Evolutionary conservation across 2,888 invertebrate species (phyloP).

Genomic region (Esperia sulphurella): DNA sequence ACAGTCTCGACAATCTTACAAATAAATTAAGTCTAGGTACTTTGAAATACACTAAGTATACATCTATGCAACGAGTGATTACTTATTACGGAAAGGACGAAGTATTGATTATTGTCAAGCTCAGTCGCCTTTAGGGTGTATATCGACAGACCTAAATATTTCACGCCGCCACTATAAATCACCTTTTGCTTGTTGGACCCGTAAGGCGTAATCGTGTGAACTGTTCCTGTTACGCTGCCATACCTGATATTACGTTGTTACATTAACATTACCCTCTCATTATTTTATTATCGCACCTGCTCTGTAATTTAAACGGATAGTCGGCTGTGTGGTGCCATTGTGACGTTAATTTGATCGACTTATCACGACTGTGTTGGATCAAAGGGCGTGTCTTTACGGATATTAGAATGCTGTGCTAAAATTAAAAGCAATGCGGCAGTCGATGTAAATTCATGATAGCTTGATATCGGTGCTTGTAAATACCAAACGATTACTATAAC

Average conservation of each 20-base stretch:
- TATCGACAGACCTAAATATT: background rate
- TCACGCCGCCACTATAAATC: conserved; percentile 1
- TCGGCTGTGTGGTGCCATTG: conserved; percentile 22
- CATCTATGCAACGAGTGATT: no score
- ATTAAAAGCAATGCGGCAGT: conserved; percentile 1
- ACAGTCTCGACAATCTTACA: no score
- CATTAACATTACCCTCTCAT: conserved; percentile 37
- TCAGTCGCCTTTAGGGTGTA: background rate
- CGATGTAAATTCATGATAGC: background rate
- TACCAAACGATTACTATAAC: background rate
- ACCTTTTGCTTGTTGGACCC: conserved; percentile 17
- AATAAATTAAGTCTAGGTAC: no score
- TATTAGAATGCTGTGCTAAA: conserved; percentile 1
- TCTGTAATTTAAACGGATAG: conserved; percentile 38
- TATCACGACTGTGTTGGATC: conserved; percentile 49
- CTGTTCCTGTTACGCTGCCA: conserved; percentile 13
- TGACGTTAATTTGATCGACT: conserved; percentile 56
- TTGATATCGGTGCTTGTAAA: background rate
- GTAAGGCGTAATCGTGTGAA: conserved; percentile 38
- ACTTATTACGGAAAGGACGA: background rate
- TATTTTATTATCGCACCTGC: conserved; percentile 55
- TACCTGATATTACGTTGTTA: conserved; percentile 33
- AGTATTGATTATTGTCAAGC: background rate
- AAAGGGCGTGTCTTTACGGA: conserved; percentile 28
- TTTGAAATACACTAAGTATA: no score